Percentiles rank a stretch among this genome's conserved stretches.
Evolutionary conservation across 2,113 vertebrate genomes (phyloP).

Genomic region (Oncorhynchus clarkii): DNA sequence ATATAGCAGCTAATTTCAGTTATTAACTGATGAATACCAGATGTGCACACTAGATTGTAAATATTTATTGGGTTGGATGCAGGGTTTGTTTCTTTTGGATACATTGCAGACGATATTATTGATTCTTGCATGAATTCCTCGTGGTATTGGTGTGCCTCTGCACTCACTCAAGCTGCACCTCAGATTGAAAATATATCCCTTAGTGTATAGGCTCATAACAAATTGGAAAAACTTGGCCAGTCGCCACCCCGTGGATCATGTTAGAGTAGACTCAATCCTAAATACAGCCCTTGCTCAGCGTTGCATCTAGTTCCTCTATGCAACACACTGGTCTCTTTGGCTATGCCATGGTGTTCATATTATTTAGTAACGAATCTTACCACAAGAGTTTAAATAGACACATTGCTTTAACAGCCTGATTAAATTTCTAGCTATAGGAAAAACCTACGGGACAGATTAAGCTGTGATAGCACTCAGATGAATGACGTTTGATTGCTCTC

Average conservation of each 20-base stretch:
- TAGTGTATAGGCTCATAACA: slow-evolving; percentile 1
- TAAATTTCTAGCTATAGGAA: too few species aligned
- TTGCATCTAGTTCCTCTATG: not conserved
- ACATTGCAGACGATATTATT: slow-evolving; percentile 63
- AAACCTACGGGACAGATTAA: too few species aligned
- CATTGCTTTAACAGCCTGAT: too few species aligned
- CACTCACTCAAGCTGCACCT: slow-evolving; percentile 40
- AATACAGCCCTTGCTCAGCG: not conserved
- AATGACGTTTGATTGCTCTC: not conserved
- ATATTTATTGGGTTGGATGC: slow-evolving; percentile 10
- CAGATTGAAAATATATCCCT: not conserved
- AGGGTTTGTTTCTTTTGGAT: slow-evolving; percentile 45
- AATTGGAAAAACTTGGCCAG: not conserved
- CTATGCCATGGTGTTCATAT: not conserved
- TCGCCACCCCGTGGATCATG: not conserved
- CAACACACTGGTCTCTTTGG: not conserved
- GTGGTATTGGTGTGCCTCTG: slow-evolving; percentile 50
- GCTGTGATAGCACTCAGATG: not conserved
- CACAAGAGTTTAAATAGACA: too few species aligned
- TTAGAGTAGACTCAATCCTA: not conserved
- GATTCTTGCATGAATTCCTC: slow-evolving; percentile 64
- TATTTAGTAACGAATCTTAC: too few species aligned
- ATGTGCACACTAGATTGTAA: slow-evolving; percentile 28
- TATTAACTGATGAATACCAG: slow-evolving; percentile 49
- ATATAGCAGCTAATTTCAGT: slow-evolving; percentile 15